These are phyloP conservation scores for Strongylocentrotus purpuratus DNA, from an alignment of 35 echinoderm and acorn worm genomes.

Conservation along the genomic window DNA sequence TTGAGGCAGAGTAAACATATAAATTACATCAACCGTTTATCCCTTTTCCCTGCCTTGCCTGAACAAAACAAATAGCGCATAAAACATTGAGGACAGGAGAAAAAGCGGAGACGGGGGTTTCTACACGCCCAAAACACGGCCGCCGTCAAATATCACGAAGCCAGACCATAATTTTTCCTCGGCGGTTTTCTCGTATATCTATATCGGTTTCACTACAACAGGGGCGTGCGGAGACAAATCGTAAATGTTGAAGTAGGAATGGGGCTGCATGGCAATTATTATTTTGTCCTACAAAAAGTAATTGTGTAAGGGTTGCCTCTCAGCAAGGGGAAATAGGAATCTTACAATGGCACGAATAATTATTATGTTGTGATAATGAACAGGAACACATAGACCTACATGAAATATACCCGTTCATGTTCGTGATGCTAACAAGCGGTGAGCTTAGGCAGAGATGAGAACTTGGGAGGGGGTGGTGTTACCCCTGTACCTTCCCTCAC, in stretches of 20 bases:
- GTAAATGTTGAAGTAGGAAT: not conserved
- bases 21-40: slow-evolving; percentile 42
- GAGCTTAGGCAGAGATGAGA: not conserved
- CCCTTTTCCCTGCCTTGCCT: not conserved
- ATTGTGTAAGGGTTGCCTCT: not conserved
- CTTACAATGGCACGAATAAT: too few relatives aligned
- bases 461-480: not conserved
- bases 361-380: not conserved
- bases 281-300: not conserved
- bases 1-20: slow-evolving; percentile 28
- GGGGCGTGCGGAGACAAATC: not conserved
- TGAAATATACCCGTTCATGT: not conserved
- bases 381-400: not conserved
- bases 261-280: not conserved
- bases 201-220: not conserved
- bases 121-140: slow-evolving; percentile 26
- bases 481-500: not conserved
- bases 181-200: not conserved
- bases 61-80: slow-evolving; percentile 30
- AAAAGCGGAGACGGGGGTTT: not conserved
- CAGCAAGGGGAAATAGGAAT: too few relatives aligned
- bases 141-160: slow-evolving; percentile 42
- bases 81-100: not conserved
- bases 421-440: too few relatives aligned
- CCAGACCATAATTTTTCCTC: slow-evolving; percentile 33